Conservation (phyloP, 2,888 invertebrate species). For the Anodontia alba region DNA sequence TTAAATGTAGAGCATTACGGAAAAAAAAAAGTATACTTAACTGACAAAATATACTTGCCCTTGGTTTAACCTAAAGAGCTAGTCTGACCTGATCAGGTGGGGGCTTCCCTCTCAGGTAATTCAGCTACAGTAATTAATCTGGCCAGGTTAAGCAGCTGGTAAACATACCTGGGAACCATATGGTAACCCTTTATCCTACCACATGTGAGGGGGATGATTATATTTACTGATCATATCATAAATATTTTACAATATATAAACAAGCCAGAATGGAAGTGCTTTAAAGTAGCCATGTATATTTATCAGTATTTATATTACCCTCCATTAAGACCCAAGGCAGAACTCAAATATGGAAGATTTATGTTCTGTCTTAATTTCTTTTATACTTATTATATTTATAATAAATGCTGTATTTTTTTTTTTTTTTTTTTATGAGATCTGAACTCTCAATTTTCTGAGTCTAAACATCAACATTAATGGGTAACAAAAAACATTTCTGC, state of each 20-base stretch:
- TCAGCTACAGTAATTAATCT: neutral
- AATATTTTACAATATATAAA: constrained; percentile 1
- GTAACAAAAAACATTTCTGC: no score
- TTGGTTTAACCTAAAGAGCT: no score
- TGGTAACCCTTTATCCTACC: neutral
- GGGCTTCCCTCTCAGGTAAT: neutral
- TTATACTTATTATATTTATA: no score
- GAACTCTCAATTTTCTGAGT: no score
- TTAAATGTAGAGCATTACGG: no score
- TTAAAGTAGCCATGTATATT: constrained; percentile 4
- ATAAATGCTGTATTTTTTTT: no score
- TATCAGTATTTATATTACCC: constrained; percentile 13
- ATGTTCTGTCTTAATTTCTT: neutral
- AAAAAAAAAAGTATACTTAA: no score
- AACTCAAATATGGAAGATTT: neutral
- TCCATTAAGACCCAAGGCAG: neutral
- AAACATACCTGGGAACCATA: neutral
- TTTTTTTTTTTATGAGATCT: no score
- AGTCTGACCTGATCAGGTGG: no score
- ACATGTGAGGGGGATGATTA: constrained; percentile 14
- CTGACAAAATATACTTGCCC: no score
- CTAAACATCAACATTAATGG: no score
- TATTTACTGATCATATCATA: constrained; percentile 12
- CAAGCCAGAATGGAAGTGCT: neutral
- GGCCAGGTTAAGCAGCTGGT: constrained; percentile 2